phyloP scores from a whole-genome alignment of 2,797 vertebrate genomes.

The Fistularia tabacaria region DNA sequence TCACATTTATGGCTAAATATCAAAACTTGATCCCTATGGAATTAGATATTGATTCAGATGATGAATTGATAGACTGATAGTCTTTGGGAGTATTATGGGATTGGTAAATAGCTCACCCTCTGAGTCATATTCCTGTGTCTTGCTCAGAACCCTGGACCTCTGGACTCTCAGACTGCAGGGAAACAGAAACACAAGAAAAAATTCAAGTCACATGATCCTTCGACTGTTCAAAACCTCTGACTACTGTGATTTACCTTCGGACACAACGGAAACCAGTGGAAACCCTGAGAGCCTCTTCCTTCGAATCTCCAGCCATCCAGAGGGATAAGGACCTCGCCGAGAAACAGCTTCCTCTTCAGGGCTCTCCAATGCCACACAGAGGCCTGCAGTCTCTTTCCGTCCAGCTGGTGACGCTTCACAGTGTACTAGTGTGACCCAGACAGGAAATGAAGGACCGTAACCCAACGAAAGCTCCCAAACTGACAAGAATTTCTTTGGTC shows the following conservation, averaged over 20 bases:
- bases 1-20: no score
- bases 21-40: no score
- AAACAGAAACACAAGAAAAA: conserved; percentile 8
- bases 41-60: no score
- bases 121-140: no score
- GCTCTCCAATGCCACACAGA: conserved; percentile 86
- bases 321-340: conserved; percentile 83
- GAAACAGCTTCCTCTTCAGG: conserved; percentile 78
- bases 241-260: conserved; percentile 72
- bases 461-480: neutral
- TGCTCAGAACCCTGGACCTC: conserved; percentile 11
- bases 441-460: neutral
- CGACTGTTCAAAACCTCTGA: neutral
- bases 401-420: conserved; percentile 74
- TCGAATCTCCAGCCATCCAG: conserved; percentile 80
- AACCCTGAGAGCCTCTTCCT: conserved; percentile 57
- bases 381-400: conserved; percentile 76
- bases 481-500: neutral
- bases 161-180: conserved; percentile 62
- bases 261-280: conserved; percentile 80
- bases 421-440: conserved; percentile 68
- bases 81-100: no score
- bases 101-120: no score
- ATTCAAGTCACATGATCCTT: neutral
- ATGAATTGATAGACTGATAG: no score